These are phyloP conservation scores for Cynopterus sphinx DNA, from an alignment of 2,797 vertebrate species.

Conservation along the genomic window DNA sequence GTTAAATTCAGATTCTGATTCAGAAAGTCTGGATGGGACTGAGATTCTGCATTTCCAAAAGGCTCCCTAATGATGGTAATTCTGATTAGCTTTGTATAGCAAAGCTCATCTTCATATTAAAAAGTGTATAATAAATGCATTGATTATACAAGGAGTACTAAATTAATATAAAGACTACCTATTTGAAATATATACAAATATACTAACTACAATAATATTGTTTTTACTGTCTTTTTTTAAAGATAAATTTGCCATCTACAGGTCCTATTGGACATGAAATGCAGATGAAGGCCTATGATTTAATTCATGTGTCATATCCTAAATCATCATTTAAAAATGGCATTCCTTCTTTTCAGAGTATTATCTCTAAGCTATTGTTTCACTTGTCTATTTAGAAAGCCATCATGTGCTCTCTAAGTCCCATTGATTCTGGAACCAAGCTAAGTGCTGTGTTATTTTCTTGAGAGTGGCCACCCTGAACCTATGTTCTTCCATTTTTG, in stretches of 20 bases:
- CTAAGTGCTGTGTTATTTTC: not conserved
- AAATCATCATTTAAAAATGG: not conserved
- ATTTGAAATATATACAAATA: not conserved
- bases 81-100: not conserved
- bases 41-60: not conserved
- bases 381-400: not conserved
- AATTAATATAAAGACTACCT: not conserved
- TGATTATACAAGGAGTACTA: not conserved
- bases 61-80: not conserved
- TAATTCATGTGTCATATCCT: not conserved
- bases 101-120: not conserved
- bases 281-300: not conserved
- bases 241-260: not conserved
- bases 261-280: not conserved
- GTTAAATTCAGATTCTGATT: not conserved
- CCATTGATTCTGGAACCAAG: not conserved
- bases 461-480: not conserved
- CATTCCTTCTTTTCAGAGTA: not conserved
- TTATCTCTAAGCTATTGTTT: not conserved
- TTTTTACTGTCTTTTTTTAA: not conserved
- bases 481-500: not conserved
- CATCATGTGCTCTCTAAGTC: not conserved
- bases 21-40: not conserved
- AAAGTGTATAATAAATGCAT: not conserved
- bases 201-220: not conserved